Evolutionary conservation across 1,140 invertebrate species (phyloP).

Genomic region (Varroa destructor): DNA sequence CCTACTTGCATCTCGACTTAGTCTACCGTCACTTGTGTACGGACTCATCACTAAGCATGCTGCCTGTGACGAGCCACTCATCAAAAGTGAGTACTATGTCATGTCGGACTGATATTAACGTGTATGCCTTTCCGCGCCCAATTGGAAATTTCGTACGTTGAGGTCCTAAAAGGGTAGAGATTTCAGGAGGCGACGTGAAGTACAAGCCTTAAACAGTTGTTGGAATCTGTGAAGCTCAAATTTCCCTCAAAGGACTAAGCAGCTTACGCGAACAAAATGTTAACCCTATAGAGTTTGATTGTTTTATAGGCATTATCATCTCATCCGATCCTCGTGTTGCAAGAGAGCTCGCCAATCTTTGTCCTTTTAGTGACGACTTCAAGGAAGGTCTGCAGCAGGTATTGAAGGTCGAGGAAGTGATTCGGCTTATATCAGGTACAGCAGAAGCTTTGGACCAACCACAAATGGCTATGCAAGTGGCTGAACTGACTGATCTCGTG

Average conservation of each 20-base stretch:
- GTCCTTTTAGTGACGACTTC: slow-evolving; percentile 3
- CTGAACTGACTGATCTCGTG: slow-evolving; percentile 13
- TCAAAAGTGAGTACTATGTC: background rate
- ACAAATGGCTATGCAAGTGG: background rate
- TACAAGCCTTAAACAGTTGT: too few species aligned
- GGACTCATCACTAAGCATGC: slow-evolving; percentile 4
- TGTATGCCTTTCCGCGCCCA: too few species aligned
- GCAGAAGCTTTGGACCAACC: slow-evolving; percentile 19
- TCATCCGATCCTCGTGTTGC: background rate
- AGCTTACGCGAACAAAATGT: too few species aligned
- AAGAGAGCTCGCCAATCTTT: background rate
- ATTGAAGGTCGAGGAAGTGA: slow-evolving; percentile 13
- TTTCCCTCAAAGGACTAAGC: too few species aligned
- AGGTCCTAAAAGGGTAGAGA: too few species aligned
- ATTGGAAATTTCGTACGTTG: too few species aligned
- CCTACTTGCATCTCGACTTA: slow-evolving; percentile 5
- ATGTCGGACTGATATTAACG: too few species aligned
- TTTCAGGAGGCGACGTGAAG: too few species aligned
- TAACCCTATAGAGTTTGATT: background rate
- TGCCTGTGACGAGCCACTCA: background rate
- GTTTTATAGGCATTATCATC: slow-evolving; percentile 8
- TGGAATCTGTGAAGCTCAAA: too few species aligned
- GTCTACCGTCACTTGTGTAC: slow-evolving; percentile 13
- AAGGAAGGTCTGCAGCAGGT: background rate
- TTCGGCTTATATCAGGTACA: slow-evolving; percentile 1